A percentile compares a stretch with the other conserved stretches of the same genome.
phyloP scores from a whole-genome alignment of 1,140 invertebrate genomes.

The Magallana angulata region DNA sequence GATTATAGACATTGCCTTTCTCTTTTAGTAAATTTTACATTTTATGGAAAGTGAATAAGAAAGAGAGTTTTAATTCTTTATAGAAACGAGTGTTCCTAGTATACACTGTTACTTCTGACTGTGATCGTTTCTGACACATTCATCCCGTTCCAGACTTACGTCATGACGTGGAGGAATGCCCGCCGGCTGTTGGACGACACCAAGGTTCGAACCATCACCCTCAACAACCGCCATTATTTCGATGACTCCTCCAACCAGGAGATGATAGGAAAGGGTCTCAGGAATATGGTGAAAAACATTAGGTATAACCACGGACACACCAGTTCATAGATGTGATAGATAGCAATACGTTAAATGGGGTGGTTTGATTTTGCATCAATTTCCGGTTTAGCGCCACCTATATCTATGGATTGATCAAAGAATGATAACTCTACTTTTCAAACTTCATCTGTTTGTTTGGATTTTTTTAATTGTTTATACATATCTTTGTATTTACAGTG shows the following conservation, averaged over 20 bases:
- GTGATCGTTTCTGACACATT: neutral
- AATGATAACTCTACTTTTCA: too few relatives aligned
- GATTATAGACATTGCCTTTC: too few relatives aligned
- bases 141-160: conserved; percentile 13
- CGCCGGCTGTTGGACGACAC: conserved; percentile 29
- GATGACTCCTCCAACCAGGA: neutral
- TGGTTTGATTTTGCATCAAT: neutral
- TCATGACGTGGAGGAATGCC: conserved; percentile 49
- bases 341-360: neutral
- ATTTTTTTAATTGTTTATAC: neutral
- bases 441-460: neutral
- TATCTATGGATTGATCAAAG: neutral
- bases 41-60: too few relatives aligned
- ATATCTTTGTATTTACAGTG: neutral
- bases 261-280: conserved; percentile 45
- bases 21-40: too few relatives aligned
- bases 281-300: conserved; percentile 21
- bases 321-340: neutral
- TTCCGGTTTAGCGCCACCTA: neutral
- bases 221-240: conserved; percentile 42
- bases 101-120: too few relatives aligned
- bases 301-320: neutral
- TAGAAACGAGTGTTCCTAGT: too few relatives aligned
- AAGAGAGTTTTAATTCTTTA: too few relatives aligned
- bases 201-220: conserved; percentile 24